These are phyloP conservation scores for Callaeas wilsoni DNA, from an alignment of 2,113 vertebrate genomes.

Conservation along the genomic window DNA sequence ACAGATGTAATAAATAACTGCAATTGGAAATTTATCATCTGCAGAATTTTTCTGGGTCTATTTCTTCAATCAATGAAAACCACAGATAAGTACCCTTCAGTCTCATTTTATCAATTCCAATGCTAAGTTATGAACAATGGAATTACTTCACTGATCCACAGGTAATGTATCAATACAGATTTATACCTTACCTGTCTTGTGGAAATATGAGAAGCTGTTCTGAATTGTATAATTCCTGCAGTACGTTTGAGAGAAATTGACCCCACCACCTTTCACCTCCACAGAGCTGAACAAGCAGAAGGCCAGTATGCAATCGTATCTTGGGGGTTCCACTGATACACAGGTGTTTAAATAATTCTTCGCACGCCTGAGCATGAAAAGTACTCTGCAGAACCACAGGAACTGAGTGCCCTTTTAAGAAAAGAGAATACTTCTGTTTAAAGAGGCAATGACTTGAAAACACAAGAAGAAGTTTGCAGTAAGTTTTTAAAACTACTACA, in stretches of 20 bases:
- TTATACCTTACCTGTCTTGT: slow-evolving; percentile 85
- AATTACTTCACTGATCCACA: background rate
- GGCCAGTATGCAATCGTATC: slow-evolving; percentile 92
- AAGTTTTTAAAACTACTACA: background rate
- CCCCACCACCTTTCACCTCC: slow-evolving; percentile 98
- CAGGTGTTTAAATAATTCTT: slow-evolving; percentile 97
- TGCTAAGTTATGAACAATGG: background rate
- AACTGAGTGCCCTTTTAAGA: slow-evolving; percentile 84
- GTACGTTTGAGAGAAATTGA: slow-evolving; percentile 95
- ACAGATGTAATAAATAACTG: background rate
- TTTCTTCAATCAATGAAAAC: background rate
- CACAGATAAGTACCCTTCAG: background rate
- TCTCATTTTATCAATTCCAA: background rate
- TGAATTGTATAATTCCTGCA: slow-evolving; percentile 98
- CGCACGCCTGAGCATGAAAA: slow-evolving; percentile 94
- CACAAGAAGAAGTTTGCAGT: background rate
- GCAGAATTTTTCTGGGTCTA: background rate
- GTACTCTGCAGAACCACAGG: slow-evolving; percentile 93
- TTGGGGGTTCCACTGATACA: slow-evolving; percentile 98
- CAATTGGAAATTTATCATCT: background rate
- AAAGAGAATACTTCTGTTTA: background rate
- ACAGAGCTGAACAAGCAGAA: slow-evolving; percentile 94
- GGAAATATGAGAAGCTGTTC: slow-evolving; percentile 98
- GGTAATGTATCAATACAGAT: background rate
- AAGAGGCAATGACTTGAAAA: background rate